Evolutionary conservation across 1,140 invertebrate genomes (phyloP).

Genomic region (Thalassaphorura encarpata): DNA sequence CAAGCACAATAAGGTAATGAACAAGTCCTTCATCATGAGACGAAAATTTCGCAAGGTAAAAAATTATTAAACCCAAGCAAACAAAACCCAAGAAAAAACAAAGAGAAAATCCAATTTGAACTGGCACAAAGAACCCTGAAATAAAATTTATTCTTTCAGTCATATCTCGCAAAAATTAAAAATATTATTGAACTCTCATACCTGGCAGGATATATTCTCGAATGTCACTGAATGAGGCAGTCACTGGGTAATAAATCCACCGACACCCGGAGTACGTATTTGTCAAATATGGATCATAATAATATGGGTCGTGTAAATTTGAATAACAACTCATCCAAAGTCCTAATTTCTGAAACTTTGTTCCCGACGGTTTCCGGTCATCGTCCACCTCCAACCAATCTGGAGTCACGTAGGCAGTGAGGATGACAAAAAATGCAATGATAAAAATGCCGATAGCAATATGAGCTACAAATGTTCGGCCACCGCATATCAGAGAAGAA

Average conservation of each 20-base stretch:
- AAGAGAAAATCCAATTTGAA: constrained; percentile 26
- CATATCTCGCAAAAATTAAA: neutral
- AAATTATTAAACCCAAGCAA: constrained; percentile 13
- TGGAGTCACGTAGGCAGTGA: constrained; percentile 20
- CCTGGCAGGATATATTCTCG: constrained; percentile 23
- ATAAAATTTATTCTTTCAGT: neutral
- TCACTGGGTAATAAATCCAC: constrained; percentile 27
- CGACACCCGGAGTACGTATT: constrained; percentile 20
- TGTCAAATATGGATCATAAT: constrained; percentile 22
- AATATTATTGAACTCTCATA: no score
- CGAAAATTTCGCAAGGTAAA: constrained; percentile 16
- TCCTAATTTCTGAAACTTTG: constrained; percentile 25
- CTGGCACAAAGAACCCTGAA: constrained; percentile 26
- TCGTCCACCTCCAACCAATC: constrained; percentile 24
- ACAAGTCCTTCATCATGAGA: constrained; percentile 13
- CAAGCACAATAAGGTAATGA: constrained; percentile 22
- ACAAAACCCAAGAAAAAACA: constrained; percentile 15
- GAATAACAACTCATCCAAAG: constrained; percentile 24
- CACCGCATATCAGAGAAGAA: no score
- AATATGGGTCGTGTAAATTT: constrained; percentile 25
- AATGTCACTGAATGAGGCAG: constrained; percentile 12
- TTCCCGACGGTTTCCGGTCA: constrained; percentile 3
- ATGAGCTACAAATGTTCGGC: constrained; percentile 12
- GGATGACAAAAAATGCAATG: constrained; percentile 20
- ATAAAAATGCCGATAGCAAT: constrained; percentile 20